A percentile compares a stretch with the other conserved stretches of the same genome.
These are phyloP conservation scores for Albula glossodonta DNA, from an alignment of 2,113 vertebrate genomes.

Conservation along the genomic window DNA sequence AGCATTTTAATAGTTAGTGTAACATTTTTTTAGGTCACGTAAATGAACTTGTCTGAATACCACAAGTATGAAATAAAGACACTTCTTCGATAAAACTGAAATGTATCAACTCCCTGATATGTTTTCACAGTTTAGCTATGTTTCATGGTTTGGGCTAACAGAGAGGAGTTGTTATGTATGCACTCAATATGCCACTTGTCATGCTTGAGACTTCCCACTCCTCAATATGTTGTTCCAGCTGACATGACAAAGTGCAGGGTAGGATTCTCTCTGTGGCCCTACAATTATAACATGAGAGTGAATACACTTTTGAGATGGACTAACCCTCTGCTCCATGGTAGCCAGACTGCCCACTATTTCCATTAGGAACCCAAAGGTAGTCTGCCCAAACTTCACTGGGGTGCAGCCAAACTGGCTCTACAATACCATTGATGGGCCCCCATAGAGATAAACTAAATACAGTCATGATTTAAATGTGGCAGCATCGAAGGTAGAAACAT, in stretches of 20 bases:
- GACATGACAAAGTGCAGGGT: neutral
- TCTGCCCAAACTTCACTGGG: too few species aligned
- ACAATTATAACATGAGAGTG: neutral
- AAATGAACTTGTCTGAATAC: neutral
- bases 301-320: neutral
- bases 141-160: constrained; percentile 12
- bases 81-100: neutral
- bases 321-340: neutral
- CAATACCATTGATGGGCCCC: neutral
- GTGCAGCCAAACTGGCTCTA: neutral
- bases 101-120: constrained; percentile 6
- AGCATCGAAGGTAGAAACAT: neutral
- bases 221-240: neutral
- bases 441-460: neutral
- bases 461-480: neutral
- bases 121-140: constrained; percentile 12
- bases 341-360: neutral
- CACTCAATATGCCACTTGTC: neutral
- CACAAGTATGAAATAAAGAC: constrained; percentile 1
- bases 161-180: too few species aligned
- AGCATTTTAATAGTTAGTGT: constrained; percentile 30
- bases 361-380: neutral
- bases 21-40: constrained; percentile 25
- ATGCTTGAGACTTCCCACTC: neutral
- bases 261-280: neutral